These are phyloP conservation scores for Leuciscus idus DNA, from an alignment of 2,113 vertebrate species.

Conservation along the genomic window DNA sequence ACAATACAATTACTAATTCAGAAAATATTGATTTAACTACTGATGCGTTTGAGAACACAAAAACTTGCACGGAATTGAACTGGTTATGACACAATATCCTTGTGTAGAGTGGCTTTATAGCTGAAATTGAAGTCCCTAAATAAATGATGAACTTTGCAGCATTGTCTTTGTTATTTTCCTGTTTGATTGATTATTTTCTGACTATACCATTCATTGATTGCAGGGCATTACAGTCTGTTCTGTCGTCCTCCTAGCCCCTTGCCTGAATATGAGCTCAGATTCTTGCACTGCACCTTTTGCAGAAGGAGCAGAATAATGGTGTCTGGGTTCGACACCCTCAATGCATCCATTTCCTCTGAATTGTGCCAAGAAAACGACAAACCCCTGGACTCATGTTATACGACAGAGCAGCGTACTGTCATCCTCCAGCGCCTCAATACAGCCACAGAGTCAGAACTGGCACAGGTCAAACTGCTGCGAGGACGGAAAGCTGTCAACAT, in stretches of 20 bases:
- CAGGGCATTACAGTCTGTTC: slow-evolving; percentile 63
- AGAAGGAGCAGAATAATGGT: slow-evolving; percentile 67
- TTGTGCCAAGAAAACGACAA: slow-evolving; percentile 45
- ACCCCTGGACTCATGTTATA: slow-evolving; percentile 71
- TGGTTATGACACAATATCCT: background rate
- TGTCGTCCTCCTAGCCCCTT: slow-evolving; percentile 48
- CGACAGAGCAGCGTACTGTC: slow-evolving; percentile 70
- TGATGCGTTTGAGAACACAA: background rate
- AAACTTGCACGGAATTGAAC: background rate
- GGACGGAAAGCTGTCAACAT: slow-evolving; percentile 74
- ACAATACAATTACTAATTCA: background rate
- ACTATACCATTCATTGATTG: slow-evolving; percentile 11
- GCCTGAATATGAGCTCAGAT: slow-evolving; percentile 64
- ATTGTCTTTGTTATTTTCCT: background rate
- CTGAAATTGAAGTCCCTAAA: background rate
- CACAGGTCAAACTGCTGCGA: slow-evolving; percentile 70
- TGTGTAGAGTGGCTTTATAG: background rate
- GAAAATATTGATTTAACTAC: background rate
- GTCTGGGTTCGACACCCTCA: slow-evolving; percentile 55
- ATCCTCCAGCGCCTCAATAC: slow-evolving; percentile 78
- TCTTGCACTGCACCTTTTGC: slow-evolving; percentile 73
- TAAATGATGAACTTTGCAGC: background rate
- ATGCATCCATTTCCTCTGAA: slow-evolving; percentile 17
- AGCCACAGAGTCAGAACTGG: slow-evolving; percentile 72
- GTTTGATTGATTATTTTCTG: background rate